Conservation (phyloP, 2,113 vertebrate species). For the Falco punctatus region DNA sequence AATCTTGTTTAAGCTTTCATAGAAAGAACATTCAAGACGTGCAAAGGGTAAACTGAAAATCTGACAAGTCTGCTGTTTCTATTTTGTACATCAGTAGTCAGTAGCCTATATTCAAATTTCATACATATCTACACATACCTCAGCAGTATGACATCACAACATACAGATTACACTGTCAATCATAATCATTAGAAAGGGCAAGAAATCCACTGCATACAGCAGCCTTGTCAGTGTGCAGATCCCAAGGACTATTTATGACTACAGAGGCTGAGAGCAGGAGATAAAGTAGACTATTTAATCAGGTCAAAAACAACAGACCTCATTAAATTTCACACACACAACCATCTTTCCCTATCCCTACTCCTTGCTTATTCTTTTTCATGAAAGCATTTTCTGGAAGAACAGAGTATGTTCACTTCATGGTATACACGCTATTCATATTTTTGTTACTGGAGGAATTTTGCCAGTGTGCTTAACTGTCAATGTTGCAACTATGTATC, state of each 20-base stretch:
- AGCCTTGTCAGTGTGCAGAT: slow-evolving; percentile 14
- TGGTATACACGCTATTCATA: neutral
- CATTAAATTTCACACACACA: neutral
- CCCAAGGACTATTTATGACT: slow-evolving; percentile 35
- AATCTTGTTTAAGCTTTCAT: neutral
- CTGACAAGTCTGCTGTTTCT: neutral
- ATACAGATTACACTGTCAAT: slow-evolving; percentile 42
- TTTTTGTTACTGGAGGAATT: neutral
- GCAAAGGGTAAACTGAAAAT: neutral
- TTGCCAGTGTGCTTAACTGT: no score
- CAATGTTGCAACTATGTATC: no score
- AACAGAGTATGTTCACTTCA: neutral
- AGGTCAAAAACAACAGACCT: slow-evolving; percentile 22
- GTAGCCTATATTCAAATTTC: neutral
- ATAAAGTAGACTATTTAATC: slow-evolving; percentile 26
- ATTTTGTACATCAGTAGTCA: neutral
- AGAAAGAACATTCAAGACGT: neutral
- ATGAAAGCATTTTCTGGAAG: neutral
- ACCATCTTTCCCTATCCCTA: neutral
- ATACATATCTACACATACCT: neutral
- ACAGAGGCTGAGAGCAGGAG: slow-evolving; percentile 7
- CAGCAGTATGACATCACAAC: neutral
- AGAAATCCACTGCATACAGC: slow-evolving; percentile 26
- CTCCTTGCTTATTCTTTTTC: neutral
- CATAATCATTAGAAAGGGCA: slow-evolving; percentile 7